These are phyloP conservation scores for Ennomos quercinarius DNA, from an alignment of 2,888 invertebrate species.

Conservation along the genomic window DNA sequence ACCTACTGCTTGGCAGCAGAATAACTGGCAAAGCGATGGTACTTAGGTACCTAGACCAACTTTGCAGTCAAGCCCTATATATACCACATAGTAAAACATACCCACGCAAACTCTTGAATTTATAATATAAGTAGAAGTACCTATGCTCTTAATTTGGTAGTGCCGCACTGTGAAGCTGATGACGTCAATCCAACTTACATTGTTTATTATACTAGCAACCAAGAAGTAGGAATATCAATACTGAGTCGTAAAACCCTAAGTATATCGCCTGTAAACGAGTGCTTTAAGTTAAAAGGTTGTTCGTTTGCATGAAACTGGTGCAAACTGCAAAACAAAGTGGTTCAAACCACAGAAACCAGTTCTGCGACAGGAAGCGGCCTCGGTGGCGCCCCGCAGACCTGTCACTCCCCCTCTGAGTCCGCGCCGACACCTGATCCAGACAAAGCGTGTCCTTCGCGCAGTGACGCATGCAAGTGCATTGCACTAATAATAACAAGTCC, in stretches of 20 bases:
- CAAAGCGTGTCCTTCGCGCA: conserved; percentile 81
- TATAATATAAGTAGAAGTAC: too few relatives aligned
- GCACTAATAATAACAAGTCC: conserved; percentile 76
- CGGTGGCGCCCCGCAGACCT: conserved; percentile 54
- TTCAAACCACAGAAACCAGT: conserved; percentile 81
- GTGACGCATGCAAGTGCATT: conserved; percentile 83
- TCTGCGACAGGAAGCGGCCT: conserved; percentile 82
- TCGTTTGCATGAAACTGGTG: conserved; percentile 75
- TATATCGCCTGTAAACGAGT: conserved; percentile 38
- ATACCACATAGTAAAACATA: too few relatives aligned
- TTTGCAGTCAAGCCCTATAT: too few relatives aligned
- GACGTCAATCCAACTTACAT: conserved; percentile 24
- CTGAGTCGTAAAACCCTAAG: conserved; percentile 27
- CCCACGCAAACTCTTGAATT: too few relatives aligned
- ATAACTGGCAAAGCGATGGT: too few relatives aligned
- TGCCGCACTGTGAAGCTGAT: conserved; percentile 24
- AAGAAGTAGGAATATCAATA: conserved; percentile 33
- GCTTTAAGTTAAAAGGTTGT: conserved; percentile 68
- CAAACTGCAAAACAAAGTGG: conserved; percentile 79
- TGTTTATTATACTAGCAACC: conserved; percentile 23
- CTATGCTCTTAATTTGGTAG: conserved; percentile 17
- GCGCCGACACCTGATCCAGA: conserved; percentile 77
- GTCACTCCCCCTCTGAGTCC: conserved; percentile 38
- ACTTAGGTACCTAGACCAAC: too few relatives aligned
- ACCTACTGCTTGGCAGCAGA: too few relatives aligned